Base-by-base conservation (phyloP, 2,888 invertebrate genomes). In the Carcina quercana region DNA sequence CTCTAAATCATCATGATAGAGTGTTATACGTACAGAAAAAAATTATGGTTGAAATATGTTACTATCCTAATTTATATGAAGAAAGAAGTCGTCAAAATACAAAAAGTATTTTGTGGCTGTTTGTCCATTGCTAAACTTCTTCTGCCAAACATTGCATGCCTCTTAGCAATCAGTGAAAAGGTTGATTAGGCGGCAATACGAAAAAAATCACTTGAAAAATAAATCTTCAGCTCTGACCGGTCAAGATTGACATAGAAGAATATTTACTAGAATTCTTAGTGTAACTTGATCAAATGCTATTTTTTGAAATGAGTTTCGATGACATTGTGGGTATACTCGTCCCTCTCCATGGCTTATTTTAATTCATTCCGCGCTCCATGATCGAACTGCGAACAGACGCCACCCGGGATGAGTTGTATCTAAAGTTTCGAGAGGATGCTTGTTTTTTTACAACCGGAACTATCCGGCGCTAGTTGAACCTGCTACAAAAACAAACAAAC, bases 381-480 rank as follows among this genome's bases (percentile, higher is more conserved):
- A n/a, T n/a, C 25, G 14, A 32, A 20, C 12, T 10, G n/a, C 37
- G 32, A 39, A 39, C 38, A 35, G 34, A 31, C 35, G 37, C 31
- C 24, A 21, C 26, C 8, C 13, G 32, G 37, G 35, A 30, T 32
- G 38, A 43, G 40, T 39, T 32, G 37, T 36, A 34, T 35, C 39
- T 28, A 38, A 43, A 47, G 37, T 40, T 42, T 32, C 29, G 50
- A 59, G 51, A 50, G 50, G 55, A 47, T 55, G 48, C 49, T 55
- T 48, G 55, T 60, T 60, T 57, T 50, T 43, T 53, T 44, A 45
- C 42, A 40, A 45, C 37, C 28, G 5, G 11, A 53, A 50, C 43
- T 52, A 47, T 44, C 38, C 37, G 38, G 41, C 32, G 21, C 17
- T 5, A 17, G 7, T 17, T n/a, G n/a, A n/a, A n/a, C n/a, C n/a